Evolutionary conservation across 2,888 invertebrate species (phyloP), one percentile per base, ranked within the genome.

Genomic region (Netelia fuscicornis): DNA sequence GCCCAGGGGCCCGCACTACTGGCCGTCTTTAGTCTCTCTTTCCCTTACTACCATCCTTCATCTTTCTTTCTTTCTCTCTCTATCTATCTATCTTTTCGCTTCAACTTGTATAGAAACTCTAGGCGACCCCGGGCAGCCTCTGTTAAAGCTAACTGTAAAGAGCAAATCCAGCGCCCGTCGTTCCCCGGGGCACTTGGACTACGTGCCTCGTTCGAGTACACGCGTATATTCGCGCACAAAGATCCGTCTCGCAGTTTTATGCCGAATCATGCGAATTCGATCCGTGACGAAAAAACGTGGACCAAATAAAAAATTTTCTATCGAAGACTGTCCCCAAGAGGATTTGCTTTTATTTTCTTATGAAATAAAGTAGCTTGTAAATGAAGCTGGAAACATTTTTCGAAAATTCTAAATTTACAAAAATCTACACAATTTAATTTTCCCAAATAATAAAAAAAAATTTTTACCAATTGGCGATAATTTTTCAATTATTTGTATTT

Each of bases 61-160:
- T 44, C n/a, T 77, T 20, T 20, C 64, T 44, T 11, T 77, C 72
- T 37, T 62, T 75, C 30, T 62, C 72, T 76, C 30, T 72, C n/a
- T 25, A 30, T 37, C 11, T 17, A 54, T 70, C 54, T 37, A 70
- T 70, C 37, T 81, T 60, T 67, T 74, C 62, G 77, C 62, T 74
- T 60, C 9, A 17, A 48, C 56, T 68, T 65, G 44, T 68, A 82
- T 68, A 60, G 77, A 74, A 17, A 78, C 25, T 71, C 58, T 75
- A 64, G 25, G 48, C 52, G 70, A 80, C 10, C 75, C 65, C 48
- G 44, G 58, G 62, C 37, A 74, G 58, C 48, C 65, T 30, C 30
- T 30, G 30, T 30, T 30, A 54, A 60, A 72, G 76, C 60, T 79
- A 79, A 85, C 76, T 71, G 85, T 80, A 80, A 83, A 85, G 71